Evolutionary conservation across 2,797 vertebrate species (phyloP).

Genomic region (Gila robusta): DNA sequence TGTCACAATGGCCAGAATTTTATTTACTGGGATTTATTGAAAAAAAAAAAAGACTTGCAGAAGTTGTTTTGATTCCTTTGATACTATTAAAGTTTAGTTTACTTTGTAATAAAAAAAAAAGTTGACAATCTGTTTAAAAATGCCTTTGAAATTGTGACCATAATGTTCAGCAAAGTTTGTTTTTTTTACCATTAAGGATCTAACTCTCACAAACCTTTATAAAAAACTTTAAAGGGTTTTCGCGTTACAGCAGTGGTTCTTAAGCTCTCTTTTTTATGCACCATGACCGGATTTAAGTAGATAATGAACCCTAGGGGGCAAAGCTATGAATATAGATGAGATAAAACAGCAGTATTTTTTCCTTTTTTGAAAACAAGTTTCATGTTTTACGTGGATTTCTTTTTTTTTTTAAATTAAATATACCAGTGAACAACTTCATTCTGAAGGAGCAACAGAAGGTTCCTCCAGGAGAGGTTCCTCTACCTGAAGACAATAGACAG

Average conservation of each 20-base stretch:
- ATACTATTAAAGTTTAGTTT: neutral
- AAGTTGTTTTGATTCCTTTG: neutral
- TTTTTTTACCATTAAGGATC: neutral
- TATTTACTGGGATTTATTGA: neutral
- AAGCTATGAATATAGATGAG: slow-evolving; percentile 38
- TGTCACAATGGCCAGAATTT: neutral
- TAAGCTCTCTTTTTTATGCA: slow-evolving; percentile 26
- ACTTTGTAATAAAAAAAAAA: neutral
- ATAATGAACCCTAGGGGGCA: slow-evolving; percentile 45
- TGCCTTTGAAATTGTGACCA: neutral
- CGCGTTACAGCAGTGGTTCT: neutral
- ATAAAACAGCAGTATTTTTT: neutral
- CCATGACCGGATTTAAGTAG: neutral
- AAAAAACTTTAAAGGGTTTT: neutral
- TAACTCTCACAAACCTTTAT: neutral
- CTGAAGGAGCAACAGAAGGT: slow-evolving; percentile 30
- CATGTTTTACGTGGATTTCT: neutral
- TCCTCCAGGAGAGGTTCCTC: neutral
- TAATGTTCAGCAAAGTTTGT: neutral
- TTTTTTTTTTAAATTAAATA: neutral
- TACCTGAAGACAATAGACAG: slow-evolving; percentile 45
- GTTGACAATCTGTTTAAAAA: neutral
- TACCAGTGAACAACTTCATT: neutral
- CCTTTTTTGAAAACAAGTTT: neutral
- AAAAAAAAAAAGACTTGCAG: accelerated